Base-by-base conservation (phyloP, 64 coral and sea anemone species). In the Platygyra sinensis region DNA sequence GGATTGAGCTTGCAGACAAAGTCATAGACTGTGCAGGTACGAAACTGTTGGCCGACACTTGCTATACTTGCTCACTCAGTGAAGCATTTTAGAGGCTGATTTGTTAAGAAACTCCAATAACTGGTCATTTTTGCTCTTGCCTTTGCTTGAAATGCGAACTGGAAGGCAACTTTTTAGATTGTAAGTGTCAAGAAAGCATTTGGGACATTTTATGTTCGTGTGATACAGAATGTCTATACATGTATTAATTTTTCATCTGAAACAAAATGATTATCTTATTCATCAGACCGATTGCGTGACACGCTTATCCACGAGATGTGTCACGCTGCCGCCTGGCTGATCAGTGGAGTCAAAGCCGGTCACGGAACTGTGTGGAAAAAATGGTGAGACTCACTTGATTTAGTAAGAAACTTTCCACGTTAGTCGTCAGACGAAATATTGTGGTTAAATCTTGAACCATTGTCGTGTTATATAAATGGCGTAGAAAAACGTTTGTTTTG, bases 251-350 rank as follows among this genome's bases (percentile, higher is more conserved):
- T 15, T 82, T 82, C 7, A 46, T 62, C 79, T 77, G 15, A 30
- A 36, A 77, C n/a, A 24, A 77, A 36, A 30, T 13, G 18, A 20
- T 87, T 74, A 16, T 22, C 75, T 88, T 74, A 36, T 36, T 50
- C 19, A 33, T 75, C n/a, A 98, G 96, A 98, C 77, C 87, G 96
- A 24, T 87, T 98, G 87, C 96, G 96, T 90, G 96, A 98, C 87
- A 98, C 96, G 28, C 72, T 98, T 14, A 98, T 98, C n/a, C 96
- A 98, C 27, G 96, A 98, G 78, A 67, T 98, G 90, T 98, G 96
- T 95, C 96, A 98, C 80, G 96, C 96, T 76, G 96, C 96, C 50
- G 76, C 96, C 22, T 98, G 96, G 96, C 10, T 98, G 7, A 95
- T 98, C 17, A 92, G 87, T 73, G 96, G 93, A 3, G 46, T 98